phyloP scores from a whole-genome alignment of 1,140 invertebrate species.

The Chymomyza costata region DNA sequence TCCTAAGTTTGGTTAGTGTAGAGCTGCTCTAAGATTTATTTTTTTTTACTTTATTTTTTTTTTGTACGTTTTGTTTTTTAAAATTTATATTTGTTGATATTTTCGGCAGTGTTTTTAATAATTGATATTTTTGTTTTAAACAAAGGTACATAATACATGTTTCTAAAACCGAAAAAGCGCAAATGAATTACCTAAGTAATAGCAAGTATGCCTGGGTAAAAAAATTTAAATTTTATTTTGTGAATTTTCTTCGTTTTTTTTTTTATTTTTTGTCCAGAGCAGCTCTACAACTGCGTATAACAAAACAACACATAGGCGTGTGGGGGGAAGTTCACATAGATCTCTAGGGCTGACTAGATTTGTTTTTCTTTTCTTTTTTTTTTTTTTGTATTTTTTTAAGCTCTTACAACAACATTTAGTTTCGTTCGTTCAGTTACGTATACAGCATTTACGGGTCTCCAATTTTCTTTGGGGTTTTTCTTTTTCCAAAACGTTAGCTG shows the following conservation, averaged over 20 bases:
- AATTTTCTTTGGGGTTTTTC: conserved; percentile 26
- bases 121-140: conserved; percentile 47
- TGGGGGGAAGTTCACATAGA: no score
- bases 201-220: no score
- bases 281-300: no score
- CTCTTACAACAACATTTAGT: conserved; percentile 46
- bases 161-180: background rate
- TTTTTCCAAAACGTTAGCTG: conserved; percentile 21
- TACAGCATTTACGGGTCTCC: conserved; percentile 33
- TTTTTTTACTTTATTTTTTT: conserved; percentile 12
- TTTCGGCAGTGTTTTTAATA: conserved; percentile 48
- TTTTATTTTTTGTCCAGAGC: no score
- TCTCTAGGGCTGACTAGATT: no score
- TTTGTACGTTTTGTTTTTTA: no score
- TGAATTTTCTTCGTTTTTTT: no score
- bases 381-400: conserved; percentile 19
- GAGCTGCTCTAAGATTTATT: conserved; percentile 39
- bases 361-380: conserved; percentile 6
- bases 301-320: no score
- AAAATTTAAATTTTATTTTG: no score
- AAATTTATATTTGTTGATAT: conserved; percentile 8
- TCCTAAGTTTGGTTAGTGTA: conserved; percentile 3
- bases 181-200: no score
- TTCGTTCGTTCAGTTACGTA: conserved; percentile 14
- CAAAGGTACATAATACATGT: no score